Conservation (phyloP, 2,888 invertebrate genomes). For the Dendrolimus pini region DNA sequence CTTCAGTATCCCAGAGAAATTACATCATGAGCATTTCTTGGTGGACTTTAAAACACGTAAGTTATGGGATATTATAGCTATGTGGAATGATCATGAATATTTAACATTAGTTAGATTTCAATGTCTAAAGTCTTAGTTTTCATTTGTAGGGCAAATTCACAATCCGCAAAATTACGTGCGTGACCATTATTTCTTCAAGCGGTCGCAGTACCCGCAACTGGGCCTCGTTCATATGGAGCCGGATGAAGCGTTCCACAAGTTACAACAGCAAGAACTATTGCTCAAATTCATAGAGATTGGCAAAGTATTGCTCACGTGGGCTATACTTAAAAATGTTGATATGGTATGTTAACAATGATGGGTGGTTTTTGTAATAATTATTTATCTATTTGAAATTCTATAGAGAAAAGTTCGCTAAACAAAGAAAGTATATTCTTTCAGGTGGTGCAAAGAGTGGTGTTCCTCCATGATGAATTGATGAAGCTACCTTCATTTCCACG, state of each 20-base stretch:
- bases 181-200: conserved; percentile 95
- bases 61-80: conserved; percentile 26
- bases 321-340: conserved; percentile 93
- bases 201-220: conserved; percentile 98
- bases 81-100: no score
- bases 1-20: conserved; percentile 95
- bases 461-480: conserved; percentile 98
- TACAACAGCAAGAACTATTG: conserved; percentile 93
- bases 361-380: no score
- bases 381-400: no score
- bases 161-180: conserved; percentile 96
- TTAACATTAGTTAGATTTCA: no score
- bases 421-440: conserved; percentile 31
- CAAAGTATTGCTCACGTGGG: conserved; percentile 94
- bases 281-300: conserved; percentile 98
- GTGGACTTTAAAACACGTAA: conserved; percentile 98
- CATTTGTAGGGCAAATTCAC: conserved; percentile 91
- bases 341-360: conserved; percentile 77
- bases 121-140: not conserved
- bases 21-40: conserved; percentile 94
- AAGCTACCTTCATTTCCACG: conserved; percentile 98
- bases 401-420: no score
- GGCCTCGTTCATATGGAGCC: conserved; percentile 95
- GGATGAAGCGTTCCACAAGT: conserved; percentile 91
- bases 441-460: conserved; percentile 98